A percentile compares a stretch with the other conserved stretches of the same genome.
These are phyloP conservation scores for Perccottus glenii DNA, from an alignment of 2,113 vertebrate genomes.

Conservation along the genomic window DNA sequence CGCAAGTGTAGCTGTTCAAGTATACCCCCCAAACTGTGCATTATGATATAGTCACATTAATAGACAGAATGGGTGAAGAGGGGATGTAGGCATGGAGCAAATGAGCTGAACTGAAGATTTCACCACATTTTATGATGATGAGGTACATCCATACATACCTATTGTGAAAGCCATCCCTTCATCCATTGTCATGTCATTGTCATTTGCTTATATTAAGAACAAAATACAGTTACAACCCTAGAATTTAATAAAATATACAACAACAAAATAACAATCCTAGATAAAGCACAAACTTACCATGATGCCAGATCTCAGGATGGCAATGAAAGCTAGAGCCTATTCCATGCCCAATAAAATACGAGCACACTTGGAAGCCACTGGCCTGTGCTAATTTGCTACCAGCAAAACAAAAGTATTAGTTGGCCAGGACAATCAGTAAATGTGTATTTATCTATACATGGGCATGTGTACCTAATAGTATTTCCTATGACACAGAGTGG, in stretches of 20 bases:
- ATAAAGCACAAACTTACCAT: constrained; percentile 80
- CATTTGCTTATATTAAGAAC: constrained; percentile 70
- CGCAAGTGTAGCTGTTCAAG: background rate
- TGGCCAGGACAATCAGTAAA: background rate
- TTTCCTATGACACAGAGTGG: constrained; percentile 94
- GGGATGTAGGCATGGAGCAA: background rate
- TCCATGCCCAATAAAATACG: constrained; percentile 92
- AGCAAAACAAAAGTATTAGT: background rate
- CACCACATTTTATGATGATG: no score
- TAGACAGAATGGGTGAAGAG: background rate
- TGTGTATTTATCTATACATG: background rate
- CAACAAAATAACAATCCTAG: background rate
- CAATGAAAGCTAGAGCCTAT: constrained; percentile 95
- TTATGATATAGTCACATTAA: background rate
- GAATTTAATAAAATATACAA: background rate
- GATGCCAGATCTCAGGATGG: constrained; percentile 96
- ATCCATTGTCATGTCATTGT: constrained; percentile 79
- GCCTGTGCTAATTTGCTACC: constrained; percentile 82
- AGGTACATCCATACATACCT: constrained; percentile 42
- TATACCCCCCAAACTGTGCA: background rate
- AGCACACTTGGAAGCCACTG: constrained; percentile 87
- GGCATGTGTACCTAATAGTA: constrained; percentile 87
- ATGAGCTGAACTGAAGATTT: background rate
- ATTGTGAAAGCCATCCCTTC: constrained; percentile 83
- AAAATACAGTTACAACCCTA: background rate